Evolutionary conservation across 1,140 invertebrate genomes (phyloP), one percentile per base, ranked within the genome.

Genomic region (Pseudomyrmex cubaensis): DNA sequence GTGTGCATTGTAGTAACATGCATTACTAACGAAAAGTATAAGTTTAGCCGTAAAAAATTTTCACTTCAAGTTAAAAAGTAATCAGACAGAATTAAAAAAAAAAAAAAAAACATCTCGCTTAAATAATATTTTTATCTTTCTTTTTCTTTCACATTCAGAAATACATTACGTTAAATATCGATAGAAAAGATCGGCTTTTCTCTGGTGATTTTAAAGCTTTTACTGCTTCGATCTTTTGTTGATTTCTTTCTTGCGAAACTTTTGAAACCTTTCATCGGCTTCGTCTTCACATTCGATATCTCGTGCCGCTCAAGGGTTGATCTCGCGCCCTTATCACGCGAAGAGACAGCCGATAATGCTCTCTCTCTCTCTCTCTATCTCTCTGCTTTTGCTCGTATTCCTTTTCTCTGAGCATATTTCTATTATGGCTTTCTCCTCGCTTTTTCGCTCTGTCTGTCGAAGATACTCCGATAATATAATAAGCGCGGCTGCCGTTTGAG

Each of bases 271-370:
- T 25, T 25, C 25, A 25, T 25, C 25, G 25, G 25, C 25, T 25
- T 25, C 20, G 17, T 46, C 12, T 69, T 59, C 7, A 7, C 35
- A 12, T 77, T 15, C 35, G 4, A 46, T n/a, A 48, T 15, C 13
- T 15, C n/a, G 5, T 35, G 59, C 12, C 56, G 72, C 15, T 80
- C 76, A 13, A 72, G 76, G 76, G 66, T 80, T 70, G 72, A 80
- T 72, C 66, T 72, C 54, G 56, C 15, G 48, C n/a, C n/a, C 22
- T 76, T n/a, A 44, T 44, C 35, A 13, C 48, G 12, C 54, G 44
- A 70, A 20, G 9, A 78, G 64, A 50, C 44, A 78, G 76, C 54
- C 44, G 44, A 44, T 35, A 35, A 35, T 35, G 35, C 35, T 35
- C 35, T 35, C 5, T 35, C 35, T 35, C 35, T 35, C 35, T 35